Percentiles rank a stretch among this genome's conserved stretches.
Conservation (phyloP, 2,113 vertebrate genomes). For the Charina bottae region DNA sequence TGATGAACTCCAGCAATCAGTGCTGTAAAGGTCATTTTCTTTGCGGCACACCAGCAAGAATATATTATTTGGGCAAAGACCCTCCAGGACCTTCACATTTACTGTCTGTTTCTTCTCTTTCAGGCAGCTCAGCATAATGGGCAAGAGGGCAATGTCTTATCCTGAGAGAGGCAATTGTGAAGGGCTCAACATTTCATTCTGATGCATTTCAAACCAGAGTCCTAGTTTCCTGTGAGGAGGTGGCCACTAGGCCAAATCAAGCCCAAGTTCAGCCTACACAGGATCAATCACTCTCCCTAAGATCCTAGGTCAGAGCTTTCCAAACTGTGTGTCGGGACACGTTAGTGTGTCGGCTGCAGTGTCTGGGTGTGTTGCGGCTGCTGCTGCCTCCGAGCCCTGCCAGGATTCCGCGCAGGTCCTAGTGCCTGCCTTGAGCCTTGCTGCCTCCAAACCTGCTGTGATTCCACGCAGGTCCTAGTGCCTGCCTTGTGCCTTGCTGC, state of each 20-base stretch:
- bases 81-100: conserved; percentile 39
- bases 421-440: too few relatives aligned
- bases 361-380: too few relatives aligned
- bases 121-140: background rate
- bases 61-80: conserved; percentile 15
- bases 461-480: too few relatives aligned
- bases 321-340: too few relatives aligned
- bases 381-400: too few relatives aligned
- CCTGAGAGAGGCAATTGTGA: background rate
- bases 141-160: background rate
- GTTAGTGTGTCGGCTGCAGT: too few relatives aligned
- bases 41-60: conserved; percentile 31
- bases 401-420: too few relatives aligned
- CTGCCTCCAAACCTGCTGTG: too few relatives aligned
- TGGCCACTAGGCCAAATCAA: background rate
- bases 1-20: conserved; percentile 13
- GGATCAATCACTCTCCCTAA: background rate
- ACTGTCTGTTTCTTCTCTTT: conserved; percentile 11
- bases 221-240: background rate
- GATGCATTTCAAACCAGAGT: background rate
- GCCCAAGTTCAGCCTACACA: background rate
- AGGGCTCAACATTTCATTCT: background rate
- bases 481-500: too few relatives aligned
- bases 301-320: background rate
- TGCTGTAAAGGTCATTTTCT: background rate